These are phyloP conservation scores for Siniperca undulata DNA, from an alignment of 2,797 vertebrate genomes.

Conservation along the genomic window DNA sequence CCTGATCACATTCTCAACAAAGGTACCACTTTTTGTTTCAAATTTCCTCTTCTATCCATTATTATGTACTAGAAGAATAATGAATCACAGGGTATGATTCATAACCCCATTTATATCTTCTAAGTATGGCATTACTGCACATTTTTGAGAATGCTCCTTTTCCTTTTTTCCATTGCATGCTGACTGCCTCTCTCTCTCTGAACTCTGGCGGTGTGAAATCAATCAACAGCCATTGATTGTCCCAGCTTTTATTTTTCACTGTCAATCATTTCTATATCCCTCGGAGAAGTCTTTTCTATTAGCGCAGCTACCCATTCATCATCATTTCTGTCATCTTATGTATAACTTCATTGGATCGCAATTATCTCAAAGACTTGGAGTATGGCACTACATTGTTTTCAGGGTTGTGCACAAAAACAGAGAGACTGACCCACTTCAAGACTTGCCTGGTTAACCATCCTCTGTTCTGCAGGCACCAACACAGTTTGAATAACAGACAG, in stretches of 20 bases:
- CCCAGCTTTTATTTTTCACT: constrained; percentile 70
- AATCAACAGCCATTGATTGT: constrained; percentile 78
- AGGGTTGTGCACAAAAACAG: constrained; percentile 51
- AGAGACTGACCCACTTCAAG: constrained; percentile 50
- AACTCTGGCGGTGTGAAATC: constrained; percentile 69
- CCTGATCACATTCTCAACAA: constrained; percentile 33
- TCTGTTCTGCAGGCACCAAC: constrained; percentile 22
- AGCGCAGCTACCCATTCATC: constrained; percentile 74
- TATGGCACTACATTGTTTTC: constrained; percentile 32
- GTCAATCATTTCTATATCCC: constrained; percentile 65
- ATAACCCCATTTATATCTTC: constrained; percentile 51
- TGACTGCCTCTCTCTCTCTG: constrained; percentile 45
- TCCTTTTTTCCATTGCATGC: background rate
- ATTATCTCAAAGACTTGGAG: constrained; percentile 60
- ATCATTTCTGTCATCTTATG: constrained; percentile 76
- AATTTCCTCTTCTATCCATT: constrained; percentile 19
- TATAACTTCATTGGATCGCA: constrained; percentile 60
- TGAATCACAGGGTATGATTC: constrained; percentile 59
- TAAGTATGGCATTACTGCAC: constrained; percentile 51
- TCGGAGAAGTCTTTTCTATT: constrained; percentile 73
- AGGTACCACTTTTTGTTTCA: constrained; percentile 18
- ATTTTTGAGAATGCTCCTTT: constrained; percentile 53
- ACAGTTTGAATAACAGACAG: constrained; percentile 35
- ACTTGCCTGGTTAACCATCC: constrained; percentile 41
- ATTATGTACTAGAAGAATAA: constrained; percentile 31